Conservation (phyloP, 2,797 vertebrate species). For the Peromyscus aztecus region DNA sequence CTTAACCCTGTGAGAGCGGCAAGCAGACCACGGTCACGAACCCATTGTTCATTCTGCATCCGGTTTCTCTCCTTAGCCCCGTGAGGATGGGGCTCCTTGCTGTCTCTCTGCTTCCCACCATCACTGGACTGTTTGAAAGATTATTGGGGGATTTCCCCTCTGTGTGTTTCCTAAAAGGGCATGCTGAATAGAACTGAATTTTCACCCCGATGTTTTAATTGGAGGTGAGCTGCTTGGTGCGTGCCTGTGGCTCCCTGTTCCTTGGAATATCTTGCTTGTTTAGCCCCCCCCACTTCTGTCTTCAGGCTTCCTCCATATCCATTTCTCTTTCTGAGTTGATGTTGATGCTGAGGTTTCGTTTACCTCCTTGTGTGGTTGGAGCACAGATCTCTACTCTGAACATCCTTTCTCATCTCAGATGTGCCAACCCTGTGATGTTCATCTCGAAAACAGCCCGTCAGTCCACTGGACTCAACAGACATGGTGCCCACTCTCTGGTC, state of each 20-base stretch:
- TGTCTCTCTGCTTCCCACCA: not conserved
- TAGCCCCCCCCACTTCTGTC: accelerated
- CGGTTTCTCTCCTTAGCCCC: not conserved
- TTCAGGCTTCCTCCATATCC: not conserved
- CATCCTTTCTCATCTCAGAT: not conserved
- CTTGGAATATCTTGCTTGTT: not conserved
- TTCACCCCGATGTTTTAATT: not conserved
- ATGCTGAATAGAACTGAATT: not conserved
- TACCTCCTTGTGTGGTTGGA: not conserved
- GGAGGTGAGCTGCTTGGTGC: not conserved
- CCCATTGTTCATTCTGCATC: not conserved
- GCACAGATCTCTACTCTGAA: not conserved
- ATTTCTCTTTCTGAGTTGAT: not conserved
- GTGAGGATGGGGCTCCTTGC: not conserved
- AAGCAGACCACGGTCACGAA: not conserved
- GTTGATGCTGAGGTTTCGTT: not conserved
- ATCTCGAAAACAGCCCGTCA: accelerated
- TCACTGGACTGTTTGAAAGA: not conserved
- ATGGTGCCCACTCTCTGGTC: not conserved
- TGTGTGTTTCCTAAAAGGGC: not conserved
- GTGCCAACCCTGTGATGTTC: not conserved
- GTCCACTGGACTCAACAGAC: no score
- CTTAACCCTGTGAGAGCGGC: not conserved
- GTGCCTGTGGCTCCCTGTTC: no score
- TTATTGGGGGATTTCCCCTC: not conserved